These are phyloP conservation scores for Butorides virescens DNA, from an alignment of 2,113 vertebrate genomes.

Conservation along the genomic window DNA sequence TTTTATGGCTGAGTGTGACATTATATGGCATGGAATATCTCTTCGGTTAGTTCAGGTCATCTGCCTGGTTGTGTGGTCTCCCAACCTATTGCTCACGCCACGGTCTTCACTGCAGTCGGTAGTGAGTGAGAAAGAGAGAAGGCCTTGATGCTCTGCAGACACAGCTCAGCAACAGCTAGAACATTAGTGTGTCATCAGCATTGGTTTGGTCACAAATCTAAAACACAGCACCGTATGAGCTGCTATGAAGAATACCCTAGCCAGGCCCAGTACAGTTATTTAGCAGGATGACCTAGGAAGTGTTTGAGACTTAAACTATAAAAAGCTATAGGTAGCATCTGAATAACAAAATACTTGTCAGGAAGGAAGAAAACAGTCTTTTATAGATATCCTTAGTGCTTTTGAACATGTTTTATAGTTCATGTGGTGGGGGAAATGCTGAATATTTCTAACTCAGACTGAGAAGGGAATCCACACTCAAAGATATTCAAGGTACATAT, in stretches of 20 bases:
- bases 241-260: neutral
- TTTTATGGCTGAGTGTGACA: neutral
- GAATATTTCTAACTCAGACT: neutral
- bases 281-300: neutral
- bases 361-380: neutral
- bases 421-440: neutral
- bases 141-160: neutral
- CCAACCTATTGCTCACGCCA: rapidly evolving
- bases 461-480: neutral
- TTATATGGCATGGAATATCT: neutral
- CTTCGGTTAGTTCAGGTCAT: neutral
- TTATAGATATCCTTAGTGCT: neutral
- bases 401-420: neutral
- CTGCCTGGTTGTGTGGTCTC: neutral
- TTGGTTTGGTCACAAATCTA: neutral
- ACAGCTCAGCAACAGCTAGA: neutral
- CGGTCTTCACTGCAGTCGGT: neutral
- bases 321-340: neutral
- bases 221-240: neutral
- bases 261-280: neutral
- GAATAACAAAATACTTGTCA: neutral
- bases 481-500: neutral
- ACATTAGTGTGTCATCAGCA: neutral
- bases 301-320: neutral
- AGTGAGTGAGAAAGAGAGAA: neutral